phyloP scores from a whole-genome alignment of 2,113 vertebrate species.

The Carassius carassius region DNA sequence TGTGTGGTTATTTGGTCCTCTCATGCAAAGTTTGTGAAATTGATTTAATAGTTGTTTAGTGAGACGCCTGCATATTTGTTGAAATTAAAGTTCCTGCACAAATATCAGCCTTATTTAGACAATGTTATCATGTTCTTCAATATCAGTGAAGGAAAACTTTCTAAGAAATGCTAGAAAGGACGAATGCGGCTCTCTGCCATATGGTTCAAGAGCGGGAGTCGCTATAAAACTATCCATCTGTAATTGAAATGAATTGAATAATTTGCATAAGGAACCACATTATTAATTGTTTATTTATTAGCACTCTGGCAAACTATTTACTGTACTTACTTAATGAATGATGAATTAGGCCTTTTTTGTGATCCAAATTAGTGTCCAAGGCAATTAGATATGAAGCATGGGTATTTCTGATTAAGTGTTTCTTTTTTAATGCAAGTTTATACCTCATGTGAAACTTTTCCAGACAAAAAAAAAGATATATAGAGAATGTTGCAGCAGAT shows the following conservation, averaged over 20 bases:
- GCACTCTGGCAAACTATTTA: conserved; percentile 7
- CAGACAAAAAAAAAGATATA: not conserved
- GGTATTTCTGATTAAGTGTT: not conserved
- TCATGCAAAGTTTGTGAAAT: conserved; percentile 56
- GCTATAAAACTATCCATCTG: not conserved
- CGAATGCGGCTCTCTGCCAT: conserved; percentile 29
- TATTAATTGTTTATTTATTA: conserved; percentile 52
- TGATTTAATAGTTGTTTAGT: conserved; percentile 58
- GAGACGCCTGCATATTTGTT: conserved; percentile 47
- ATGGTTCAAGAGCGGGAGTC: conserved; percentile 6
- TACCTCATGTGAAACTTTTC: conserved; percentile 39
- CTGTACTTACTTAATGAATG: conserved; percentile 11
- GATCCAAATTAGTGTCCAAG: not conserved
- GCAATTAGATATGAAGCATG: conserved; percentile 1
- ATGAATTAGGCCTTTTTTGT: conserved; percentile 16
- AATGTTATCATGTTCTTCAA: conserved; percentile 28
- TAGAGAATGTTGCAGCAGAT: conserved; percentile 61
- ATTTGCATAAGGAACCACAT: conserved; percentile 36
- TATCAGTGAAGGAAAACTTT: not conserved
- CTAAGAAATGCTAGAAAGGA: conserved; percentile 20
- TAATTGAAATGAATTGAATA: conserved; percentile 49
- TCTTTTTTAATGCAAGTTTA: not conserved
- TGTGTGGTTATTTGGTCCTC: conserved; percentile 53
- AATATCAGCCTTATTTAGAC: conserved; percentile 49
- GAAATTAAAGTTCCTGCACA: conserved; percentile 55